phyloP scores from a whole-genome alignment of 64 coral and sea anemone genomes.

The Pachyseris speciosa region DNA sequence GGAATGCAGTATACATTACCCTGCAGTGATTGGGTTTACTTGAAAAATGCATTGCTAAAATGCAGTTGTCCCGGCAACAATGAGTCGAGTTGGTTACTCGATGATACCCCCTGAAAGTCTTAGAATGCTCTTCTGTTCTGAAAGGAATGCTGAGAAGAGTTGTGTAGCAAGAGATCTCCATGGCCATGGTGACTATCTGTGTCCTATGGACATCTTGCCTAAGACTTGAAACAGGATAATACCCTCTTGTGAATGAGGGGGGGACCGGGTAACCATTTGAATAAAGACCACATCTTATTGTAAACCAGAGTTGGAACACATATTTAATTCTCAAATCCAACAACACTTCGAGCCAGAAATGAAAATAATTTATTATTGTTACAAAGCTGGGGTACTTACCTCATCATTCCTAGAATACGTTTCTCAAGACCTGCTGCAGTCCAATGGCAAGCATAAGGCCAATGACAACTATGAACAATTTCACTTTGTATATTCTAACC shows the following conservation, averaged over 20 bases:
- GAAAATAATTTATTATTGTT: no score
- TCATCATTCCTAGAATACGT: no score
- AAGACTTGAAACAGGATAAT: conserved; percentile 9
- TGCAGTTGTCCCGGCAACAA: conserved; percentile 4
- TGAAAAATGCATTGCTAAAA: background rate
- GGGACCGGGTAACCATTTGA: conserved; percentile 22
- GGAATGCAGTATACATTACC: background rate
- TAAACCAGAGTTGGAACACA: no score
- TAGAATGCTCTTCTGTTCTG: background rate
- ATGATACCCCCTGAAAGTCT: conserved; percentile 1
- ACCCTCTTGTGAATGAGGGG: background rate
- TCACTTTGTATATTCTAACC: no score
- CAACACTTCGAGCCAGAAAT: no score
- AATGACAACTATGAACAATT: background rate
- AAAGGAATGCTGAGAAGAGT: background rate
- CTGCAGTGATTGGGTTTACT: background rate
- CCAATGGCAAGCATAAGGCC: background rate
- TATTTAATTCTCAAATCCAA: no score
- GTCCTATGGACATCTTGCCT: background rate
- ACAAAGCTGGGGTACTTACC: no score
- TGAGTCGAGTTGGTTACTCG: no score
- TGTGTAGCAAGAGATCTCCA: background rate
- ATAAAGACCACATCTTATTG: background rate
- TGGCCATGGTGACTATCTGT: background rate
- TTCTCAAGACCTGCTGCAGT: background rate